Evolutionary conservation across 2,888 invertebrate genomes (phyloP).

Genomic region (Chymomyza caudatula): DNA sequence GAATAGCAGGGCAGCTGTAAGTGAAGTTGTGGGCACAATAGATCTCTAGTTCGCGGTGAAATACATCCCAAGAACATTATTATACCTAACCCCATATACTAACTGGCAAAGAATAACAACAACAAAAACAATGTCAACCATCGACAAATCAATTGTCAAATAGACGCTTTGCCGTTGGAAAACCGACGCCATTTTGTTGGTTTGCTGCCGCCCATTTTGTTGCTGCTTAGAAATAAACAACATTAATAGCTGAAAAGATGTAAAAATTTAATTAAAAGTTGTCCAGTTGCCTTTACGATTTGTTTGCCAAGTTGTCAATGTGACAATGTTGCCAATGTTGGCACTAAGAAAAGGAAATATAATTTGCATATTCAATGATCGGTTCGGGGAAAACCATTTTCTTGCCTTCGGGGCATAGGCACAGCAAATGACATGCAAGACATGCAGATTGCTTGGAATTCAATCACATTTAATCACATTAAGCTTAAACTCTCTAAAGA

Average conservation of each 20-base stretch:
- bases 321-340: neutral
- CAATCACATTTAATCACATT: neutral
- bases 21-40: too few species aligned
- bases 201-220: neutral
- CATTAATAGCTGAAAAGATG: constrained; percentile 11
- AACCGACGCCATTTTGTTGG: neutral
- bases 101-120: neutral
- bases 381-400: neutral
- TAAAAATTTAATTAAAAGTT: constrained; percentile 56
- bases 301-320: constrained; percentile 4
- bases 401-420: neutral
- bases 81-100: neutral
- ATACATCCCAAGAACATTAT: too few species aligned
- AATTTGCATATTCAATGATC: neutral
- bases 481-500: neutral
- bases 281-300: constrained; percentile 16
- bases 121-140: constrained; percentile 1
- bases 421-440: too few species aligned
- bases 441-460: neutral
- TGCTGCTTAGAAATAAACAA: neutral
- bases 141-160: neutral
- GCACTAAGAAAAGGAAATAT: neutral
- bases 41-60: too few species aligned
- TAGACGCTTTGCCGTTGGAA: neutral
- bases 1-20: too few species aligned